Conservation (phyloP, 2,797 vertebrate genomes). For the Pseudomugil tenellus region DNA sequence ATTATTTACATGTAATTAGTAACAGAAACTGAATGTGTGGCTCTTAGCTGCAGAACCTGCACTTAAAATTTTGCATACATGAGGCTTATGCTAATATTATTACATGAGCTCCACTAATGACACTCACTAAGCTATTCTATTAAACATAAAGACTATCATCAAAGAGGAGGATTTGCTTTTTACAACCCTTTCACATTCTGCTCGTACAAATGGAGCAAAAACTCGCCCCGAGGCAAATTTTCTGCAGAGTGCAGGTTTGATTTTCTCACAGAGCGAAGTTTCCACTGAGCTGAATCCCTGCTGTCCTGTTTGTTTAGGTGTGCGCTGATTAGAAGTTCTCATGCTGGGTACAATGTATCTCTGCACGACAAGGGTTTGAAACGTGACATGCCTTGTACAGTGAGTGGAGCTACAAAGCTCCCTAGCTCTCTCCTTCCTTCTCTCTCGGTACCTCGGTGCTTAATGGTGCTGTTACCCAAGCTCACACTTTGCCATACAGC, state of each 20-base stretch:
- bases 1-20: constrained; percentile 49
- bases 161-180: constrained; percentile 52
- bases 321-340: constrained; percentile 87
- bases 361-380: constrained; percentile 69
- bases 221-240: constrained; percentile 67
- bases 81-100: constrained; percentile 65
- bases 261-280: constrained; percentile 85
- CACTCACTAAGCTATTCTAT: constrained; percentile 49
- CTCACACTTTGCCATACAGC: constrained; percentile 64
- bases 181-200: constrained; percentile 65
- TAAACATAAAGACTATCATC: constrained; percentile 62
- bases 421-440: constrained; percentile 30
- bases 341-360: constrained; percentile 79
- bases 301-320: constrained; percentile 87
- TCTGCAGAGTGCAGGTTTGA: constrained; percentile 79
- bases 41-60: constrained; percentile 20
- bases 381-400: constrained; percentile 80
- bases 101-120: constrained; percentile 60
- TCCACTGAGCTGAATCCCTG: constrained; percentile 76
- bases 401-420: constrained; percentile 63
- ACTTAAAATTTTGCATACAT: constrained; percentile 33
- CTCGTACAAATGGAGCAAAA: constrained; percentile 66
- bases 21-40: constrained; percentile 16
- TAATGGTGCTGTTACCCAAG: constrained; percentile 72
- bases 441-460: constrained; percentile 52